phyloP scores from a whole-genome alignment of 2,888 invertebrate genomes.

The Branchipolynoe longqiensis region DNA sequence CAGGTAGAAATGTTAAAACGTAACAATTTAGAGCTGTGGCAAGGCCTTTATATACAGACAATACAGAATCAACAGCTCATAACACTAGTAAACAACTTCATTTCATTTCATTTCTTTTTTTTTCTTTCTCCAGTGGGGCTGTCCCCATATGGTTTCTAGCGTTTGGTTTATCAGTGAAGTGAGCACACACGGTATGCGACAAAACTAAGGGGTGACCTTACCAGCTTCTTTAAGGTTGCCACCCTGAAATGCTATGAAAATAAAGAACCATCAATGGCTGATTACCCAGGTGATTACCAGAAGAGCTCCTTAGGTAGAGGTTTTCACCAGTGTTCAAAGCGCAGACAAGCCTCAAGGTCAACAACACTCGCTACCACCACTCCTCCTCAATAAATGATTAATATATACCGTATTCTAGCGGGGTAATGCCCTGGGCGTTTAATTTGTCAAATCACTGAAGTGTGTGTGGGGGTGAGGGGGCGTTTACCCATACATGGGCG shows the following conservation, averaged over 20 bases:
- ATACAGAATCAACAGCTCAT: slow-evolving; percentile 13
- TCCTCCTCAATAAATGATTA: background rate
- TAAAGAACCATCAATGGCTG: slow-evolving; percentile 56
- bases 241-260: slow-evolving; percentile 59
- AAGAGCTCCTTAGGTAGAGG: slow-evolving; percentile 17
- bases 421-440: too few relatives aligned
- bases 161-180: slow-evolving; percentile 47
- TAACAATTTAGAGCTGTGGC: slow-evolving; percentile 36
- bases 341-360: background rate
- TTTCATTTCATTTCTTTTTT: background rate
- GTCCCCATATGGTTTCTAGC: slow-evolving; percentile 47
- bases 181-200: slow-evolving; percentile 55
- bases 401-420: background rate
- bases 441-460: too few relatives aligned
- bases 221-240: slow-evolving; percentile 55
- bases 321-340: slow-evolving; percentile 6
- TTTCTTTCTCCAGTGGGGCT: slow-evolving; percentile 17
- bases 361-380: background rate
- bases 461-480: too few relatives aligned
- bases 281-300: slow-evolving; percentile 48
- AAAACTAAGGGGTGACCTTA: slow-evolving; percentile 55
- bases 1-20: background rate
- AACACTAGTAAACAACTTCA: slow-evolving; percentile 22
- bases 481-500: too few relatives aligned
- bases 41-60: slow-evolving; percentile 28